Conservation (phyloP, 1,140 invertebrate species). For the Luehdorfia chinensis region DNA sequence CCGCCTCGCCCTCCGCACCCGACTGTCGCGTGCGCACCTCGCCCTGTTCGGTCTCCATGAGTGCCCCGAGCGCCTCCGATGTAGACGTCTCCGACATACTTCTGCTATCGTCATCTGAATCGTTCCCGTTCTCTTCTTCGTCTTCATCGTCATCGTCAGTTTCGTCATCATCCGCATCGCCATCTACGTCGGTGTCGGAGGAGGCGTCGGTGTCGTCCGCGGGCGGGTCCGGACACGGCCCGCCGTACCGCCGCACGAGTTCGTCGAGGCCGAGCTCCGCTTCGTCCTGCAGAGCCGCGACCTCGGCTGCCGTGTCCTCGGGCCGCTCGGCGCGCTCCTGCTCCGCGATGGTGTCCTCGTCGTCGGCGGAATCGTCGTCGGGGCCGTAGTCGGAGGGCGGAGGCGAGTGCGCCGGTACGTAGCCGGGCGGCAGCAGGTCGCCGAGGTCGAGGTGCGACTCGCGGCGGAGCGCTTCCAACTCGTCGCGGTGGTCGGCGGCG, state of each 20-base stretch:
- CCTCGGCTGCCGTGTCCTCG: conserved; percentile 81
- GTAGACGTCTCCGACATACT: conserved; percentile 52
- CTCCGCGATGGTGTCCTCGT: conserved; percentile 93
- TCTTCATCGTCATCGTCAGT: conserved; percentile 73
- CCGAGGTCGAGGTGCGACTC: conserved; percentile 95
- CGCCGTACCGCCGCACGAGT: conserved; percentile 41
- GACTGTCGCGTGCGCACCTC: conserved; percentile 77
- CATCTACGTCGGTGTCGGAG: conserved; percentile 41
- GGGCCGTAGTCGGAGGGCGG: conserved; percentile 81
- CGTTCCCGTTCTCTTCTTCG: conserved; percentile 69
- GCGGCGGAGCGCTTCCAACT: conserved; percentile 91
- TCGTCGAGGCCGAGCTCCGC: conserved; percentile 49
- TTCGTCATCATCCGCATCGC: conserved; percentile 22
- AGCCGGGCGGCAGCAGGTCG: conserved; percentile 89
- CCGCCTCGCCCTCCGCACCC: conserved; percentile 80
- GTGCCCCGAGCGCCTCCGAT: conserved; percentile 64
- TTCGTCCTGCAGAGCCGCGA: conserved; percentile 49
- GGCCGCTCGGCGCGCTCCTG: conserved; percentile 87
- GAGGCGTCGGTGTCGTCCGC: conserved; percentile 41
- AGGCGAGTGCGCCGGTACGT: conserved; percentile 76
- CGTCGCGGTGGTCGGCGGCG: conserved; percentile 82
- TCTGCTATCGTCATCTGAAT: conserved; percentile 47
- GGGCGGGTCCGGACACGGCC: conserved; percentile 30
- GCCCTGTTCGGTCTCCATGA: conserved; percentile 50
- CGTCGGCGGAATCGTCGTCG: conserved; percentile 85